phyloP scores from a whole-genome alignment of 2,113 vertebrate species.

The Pygoscelis adeliae region DNA sequence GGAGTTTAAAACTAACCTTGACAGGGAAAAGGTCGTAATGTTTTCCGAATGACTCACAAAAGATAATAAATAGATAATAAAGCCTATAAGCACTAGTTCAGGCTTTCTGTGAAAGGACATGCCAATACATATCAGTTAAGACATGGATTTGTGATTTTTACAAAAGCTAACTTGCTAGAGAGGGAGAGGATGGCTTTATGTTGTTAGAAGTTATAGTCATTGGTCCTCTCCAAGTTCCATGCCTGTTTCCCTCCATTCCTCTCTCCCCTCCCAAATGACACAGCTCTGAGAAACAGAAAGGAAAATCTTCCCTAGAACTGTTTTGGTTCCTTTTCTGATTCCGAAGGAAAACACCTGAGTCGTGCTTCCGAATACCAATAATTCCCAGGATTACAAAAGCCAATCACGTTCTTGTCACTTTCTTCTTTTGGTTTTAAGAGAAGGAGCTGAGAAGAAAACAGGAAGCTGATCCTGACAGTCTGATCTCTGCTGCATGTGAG shows the following conservation, averaged over 20 bases:
- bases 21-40: neutral
- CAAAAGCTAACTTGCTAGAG: neutral
- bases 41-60: neutral
- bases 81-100: neutral
- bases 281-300: neutral
- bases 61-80: neutral
- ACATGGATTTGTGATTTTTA: neutral
- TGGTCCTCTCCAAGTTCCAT: neutral
- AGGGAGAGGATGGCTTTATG: neutral
- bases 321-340: neutral
- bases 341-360: neutral
- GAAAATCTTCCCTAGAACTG: neutral
- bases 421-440: neutral
- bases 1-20: neutral
- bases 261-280: neutral
- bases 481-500: neutral
- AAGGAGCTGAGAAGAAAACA: neutral
- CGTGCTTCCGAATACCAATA: neutral
- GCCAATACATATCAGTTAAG: neutral
- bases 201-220: neutral
- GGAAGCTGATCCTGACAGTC: neutral
- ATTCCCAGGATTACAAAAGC: neutral
- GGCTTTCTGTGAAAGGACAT: neutral
- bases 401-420: neutral
- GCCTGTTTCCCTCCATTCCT: neutral